Evolutionary conservation across 1,140 invertebrate genomes (phyloP).

Genomic region (Manduca sexta): DNA sequence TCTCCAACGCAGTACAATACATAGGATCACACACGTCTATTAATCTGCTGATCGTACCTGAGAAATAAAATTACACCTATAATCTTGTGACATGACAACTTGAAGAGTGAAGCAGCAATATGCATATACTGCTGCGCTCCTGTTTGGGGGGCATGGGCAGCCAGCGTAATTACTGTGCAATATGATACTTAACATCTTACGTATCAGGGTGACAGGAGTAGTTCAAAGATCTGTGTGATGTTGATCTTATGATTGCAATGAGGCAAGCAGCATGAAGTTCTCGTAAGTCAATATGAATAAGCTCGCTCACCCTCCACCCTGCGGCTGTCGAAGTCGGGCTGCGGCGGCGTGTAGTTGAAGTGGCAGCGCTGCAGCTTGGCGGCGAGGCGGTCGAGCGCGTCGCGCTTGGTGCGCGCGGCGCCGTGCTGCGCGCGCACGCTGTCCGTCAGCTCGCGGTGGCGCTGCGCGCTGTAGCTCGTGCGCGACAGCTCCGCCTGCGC

Average conservation of each 20-base stretch:
- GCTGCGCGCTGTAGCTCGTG: constrained; percentile 81
- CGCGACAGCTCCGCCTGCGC: constrained; percentile 42
- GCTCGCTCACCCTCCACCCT: constrained; percentile 32
- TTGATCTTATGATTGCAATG: too few relatives aligned
- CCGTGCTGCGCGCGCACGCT: constrained; percentile 66
- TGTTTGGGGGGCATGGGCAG: too few relatives aligned
- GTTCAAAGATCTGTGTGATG: too few relatives aligned
- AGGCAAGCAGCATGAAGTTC: too few relatives aligned
- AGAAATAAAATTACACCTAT: constrained; percentile 4
- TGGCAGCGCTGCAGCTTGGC: constrained; percentile 79
- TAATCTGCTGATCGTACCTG: constrained; percentile 86
- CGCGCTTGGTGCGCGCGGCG: constrained; percentile 53
- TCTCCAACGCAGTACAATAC: constrained; percentile 87
- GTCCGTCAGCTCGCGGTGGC: constrained; percentile 74
- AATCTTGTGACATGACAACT: too few relatives aligned
- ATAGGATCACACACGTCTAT: constrained; percentile 83
- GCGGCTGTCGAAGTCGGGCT: constrained; percentile 83
- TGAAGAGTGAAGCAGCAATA: too few relatives aligned
- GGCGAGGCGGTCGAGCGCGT: constrained; percentile 77
- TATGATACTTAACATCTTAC: too few relatives aligned
- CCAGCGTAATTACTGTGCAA: too few relatives aligned
- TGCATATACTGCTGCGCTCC: too few relatives aligned
- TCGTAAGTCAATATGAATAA: too few relatives aligned
- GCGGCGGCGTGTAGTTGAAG: constrained; percentile 85
- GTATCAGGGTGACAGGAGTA: too few relatives aligned